phyloP scores from a whole-genome alignment of 2,113 vertebrate genomes.

The Cheilinus undulatus region DNA sequence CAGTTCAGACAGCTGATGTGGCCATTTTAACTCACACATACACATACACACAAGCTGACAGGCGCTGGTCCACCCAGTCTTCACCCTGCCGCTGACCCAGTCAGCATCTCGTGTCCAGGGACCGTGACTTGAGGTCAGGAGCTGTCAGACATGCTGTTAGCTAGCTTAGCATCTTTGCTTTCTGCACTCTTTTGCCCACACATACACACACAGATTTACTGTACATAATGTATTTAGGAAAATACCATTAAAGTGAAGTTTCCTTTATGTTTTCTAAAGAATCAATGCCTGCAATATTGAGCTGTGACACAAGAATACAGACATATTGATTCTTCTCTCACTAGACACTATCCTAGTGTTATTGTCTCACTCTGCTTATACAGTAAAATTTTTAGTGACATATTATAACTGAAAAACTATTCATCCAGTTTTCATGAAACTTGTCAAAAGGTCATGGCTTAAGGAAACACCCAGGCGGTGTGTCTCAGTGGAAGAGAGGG shows the following conservation, averaged over 20 bases:
- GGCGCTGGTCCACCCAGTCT: slow-evolving; percentile 17
- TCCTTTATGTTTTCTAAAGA: neutral
- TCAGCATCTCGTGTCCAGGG: slow-evolving; percentile 45
- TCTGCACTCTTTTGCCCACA: neutral
- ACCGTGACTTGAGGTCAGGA: slow-evolving; percentile 51
- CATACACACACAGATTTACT: neutral
- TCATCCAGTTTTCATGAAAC: too few relatives aligned
- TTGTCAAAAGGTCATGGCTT: too few relatives aligned
- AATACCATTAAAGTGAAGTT: neutral
- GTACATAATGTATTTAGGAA: neutral
- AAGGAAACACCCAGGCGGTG: too few relatives aligned
- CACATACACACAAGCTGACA: slow-evolving; percentile 25
- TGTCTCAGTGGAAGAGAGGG: too few relatives aligned
- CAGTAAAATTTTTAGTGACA: too few relatives aligned
- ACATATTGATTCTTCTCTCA: too few relatives aligned
- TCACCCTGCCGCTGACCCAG: slow-evolving; percentile 15
- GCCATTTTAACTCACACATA: slow-evolving; percentile 36
- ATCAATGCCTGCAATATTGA: neutral
- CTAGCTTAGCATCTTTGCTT: slow-evolving; percentile 43
- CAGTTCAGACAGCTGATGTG: slow-evolving; percentile 51
- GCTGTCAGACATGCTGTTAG: slow-evolving; percentile 61
- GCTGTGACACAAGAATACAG: too few relatives aligned
- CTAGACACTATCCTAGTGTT: too few relatives aligned
- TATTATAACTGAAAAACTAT: too few relatives aligned
- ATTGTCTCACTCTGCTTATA: too few relatives aligned